Evolutionary conservation across 2,888 invertebrate genomes (phyloP).

Genomic region (Leptogaster cylindrica): DNA sequence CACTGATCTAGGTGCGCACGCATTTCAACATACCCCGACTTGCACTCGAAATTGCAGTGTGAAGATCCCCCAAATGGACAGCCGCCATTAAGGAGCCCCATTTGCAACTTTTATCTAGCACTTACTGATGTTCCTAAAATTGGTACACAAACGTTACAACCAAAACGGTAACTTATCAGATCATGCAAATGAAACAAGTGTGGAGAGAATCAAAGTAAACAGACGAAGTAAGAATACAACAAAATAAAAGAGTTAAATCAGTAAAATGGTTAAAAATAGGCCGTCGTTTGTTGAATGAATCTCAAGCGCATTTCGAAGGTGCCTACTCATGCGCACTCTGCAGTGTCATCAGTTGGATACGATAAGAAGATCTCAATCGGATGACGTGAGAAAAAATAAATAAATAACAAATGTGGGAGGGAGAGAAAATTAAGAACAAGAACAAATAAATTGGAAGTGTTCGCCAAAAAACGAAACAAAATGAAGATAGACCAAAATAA

Average conservation of each 20-base stretch:
- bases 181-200: constrained; percentile 33
- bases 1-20: neutral
- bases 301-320: constrained; percentile 19
- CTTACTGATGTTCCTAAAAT: constrained; percentile 20
- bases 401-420: no score
- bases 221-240: constrained; percentile 11
- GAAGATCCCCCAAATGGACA: neutral
- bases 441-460: neutral
- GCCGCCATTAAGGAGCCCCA: neutral
- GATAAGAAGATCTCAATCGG: constrained; percentile 28
- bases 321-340: constrained; percentile 34
- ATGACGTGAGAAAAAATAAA: no score
- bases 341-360: constrained; percentile 18
- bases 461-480: neutral
- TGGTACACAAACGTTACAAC: constrained; percentile 4
- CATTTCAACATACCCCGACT: neutral
- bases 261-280: constrained; percentile 8
- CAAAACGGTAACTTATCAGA: constrained; percentile 8
- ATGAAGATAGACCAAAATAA: constrained; percentile 8
- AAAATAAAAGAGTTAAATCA: no score
- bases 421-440: constrained; percentile 12
- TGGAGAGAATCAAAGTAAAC: constrained; percentile 21
- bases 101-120: constrained; percentile 2
- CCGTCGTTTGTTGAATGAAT: constrained; percentile 32
- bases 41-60: constrained; percentile 2